These are phyloP conservation scores for Physocephala rufipes DNA, from an alignment of 2,888 invertebrate species.

Conservation along the genomic window DNA sequence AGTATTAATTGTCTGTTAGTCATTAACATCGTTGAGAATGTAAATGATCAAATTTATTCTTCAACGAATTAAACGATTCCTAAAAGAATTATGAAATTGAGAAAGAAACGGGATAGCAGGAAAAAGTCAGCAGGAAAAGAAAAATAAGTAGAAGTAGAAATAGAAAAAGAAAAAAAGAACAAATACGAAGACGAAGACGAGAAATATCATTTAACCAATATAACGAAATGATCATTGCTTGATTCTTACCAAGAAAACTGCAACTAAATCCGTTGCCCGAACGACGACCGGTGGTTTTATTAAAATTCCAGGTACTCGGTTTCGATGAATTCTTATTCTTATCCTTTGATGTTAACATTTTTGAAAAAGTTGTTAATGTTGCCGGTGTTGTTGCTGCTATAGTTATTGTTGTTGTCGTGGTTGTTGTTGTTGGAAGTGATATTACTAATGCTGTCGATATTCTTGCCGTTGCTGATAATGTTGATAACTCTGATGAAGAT, in stretches of 20 bases:
- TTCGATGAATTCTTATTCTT: constrained; percentile 61
- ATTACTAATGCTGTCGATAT: constrained; percentile 20
- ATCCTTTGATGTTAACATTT: constrained; percentile 54
- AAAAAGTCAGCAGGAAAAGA: constrained; percentile 16
- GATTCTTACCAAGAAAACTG: constrained; percentile 64
- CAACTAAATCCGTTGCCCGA: constrained; percentile 65
- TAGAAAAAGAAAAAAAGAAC: not conserved
- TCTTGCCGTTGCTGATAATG: constrained; percentile 17
- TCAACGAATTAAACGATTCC: no score
- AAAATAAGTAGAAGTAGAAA: not conserved
- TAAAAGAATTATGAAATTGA: no score
- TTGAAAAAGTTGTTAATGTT: constrained; percentile 26
- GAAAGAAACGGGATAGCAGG: not conserved
- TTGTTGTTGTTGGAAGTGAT: not conserved
- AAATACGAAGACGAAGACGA: not conserved
- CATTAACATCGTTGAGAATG: no score
- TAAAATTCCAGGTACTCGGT: constrained; percentile 65
- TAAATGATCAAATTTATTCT: no score
- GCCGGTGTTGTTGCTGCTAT: no score
- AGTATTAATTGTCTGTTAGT: no score
- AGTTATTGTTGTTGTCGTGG: constrained; percentile 8
- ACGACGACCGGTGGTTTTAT: constrained; percentile 64
- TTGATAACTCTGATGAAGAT: not conserved
- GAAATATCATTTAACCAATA: not conserved
- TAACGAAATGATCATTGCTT: not conserved